These are phyloP conservation scores for Philotrypesis tridentata DNA, from an alignment of 1,140 invertebrate genomes.

Conservation along the genomic window DNA sequence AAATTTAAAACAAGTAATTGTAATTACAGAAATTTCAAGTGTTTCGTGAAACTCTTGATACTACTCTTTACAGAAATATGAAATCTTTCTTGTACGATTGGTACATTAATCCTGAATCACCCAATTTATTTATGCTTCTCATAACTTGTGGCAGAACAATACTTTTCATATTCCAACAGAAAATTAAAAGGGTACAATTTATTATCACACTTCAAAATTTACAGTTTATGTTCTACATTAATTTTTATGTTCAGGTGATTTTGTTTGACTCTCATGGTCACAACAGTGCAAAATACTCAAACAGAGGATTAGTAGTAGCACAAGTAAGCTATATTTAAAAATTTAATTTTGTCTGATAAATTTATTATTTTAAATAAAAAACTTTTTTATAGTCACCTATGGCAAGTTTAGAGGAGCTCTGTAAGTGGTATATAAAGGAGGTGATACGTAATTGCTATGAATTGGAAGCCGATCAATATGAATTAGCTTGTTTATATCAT, in stretches of 20 bases:
- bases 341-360: neutral
- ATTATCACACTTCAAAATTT: conserved; percentile 9
- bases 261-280: conserved; percentile 70
- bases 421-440: conserved; percentile 64
- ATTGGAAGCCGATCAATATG: conserved; percentile 61
- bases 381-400: conserved; percentile 58
- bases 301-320: conserved; percentile 67
- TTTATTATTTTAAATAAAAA: conserved; percentile 24
- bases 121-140: conserved; percentile 68
- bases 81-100: conserved; percentile 62
- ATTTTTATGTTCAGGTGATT: conserved; percentile 58
- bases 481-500: conserved; percentile 68
- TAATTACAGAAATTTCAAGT: conserved; percentile 64
- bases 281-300: conserved; percentile 49
- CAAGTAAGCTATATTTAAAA: conserved; percentile 60
- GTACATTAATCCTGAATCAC: conserved; percentile 60
- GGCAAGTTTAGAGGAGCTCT: conserved; percentile 61
- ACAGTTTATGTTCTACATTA: neutral
- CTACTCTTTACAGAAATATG: conserved; percentile 61
- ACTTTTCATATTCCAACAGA: conserved; percentile 70
- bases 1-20: neutral
- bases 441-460: conserved; percentile 64
- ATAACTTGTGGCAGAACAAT: conserved; percentile 69
- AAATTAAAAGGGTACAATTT: conserved; percentile 59
- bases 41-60: conserved; percentile 63